Evolutionary conservation across 2,888 invertebrate genomes (phyloP).

Genomic region (Acleris holmiana): DNA sequence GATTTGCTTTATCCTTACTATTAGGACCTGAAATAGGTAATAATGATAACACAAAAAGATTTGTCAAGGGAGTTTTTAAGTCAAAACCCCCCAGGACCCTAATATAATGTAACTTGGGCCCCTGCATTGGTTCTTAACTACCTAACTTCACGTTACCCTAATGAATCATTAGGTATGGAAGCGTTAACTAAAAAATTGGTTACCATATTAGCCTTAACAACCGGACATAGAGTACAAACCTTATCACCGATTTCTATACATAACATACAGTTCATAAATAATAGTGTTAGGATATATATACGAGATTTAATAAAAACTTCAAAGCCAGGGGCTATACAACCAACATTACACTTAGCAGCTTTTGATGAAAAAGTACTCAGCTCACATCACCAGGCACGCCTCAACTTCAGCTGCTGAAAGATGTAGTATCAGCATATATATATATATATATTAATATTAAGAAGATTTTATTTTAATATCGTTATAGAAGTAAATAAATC

Average conservation of each 20-base stretch:
- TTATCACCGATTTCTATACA: constrained; percentile 1
- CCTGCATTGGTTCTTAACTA: constrained; percentile 4
- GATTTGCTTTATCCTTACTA: constrained; percentile 17
- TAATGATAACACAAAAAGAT: constrained; percentile 2
- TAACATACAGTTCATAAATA: constrained; percentile 1
- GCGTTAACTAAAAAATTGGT: constrained; percentile 13
- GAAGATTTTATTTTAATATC: too few relatives aligned
- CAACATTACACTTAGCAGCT: background rate
- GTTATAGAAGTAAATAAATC: constrained; percentile 3
- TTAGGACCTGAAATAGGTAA: background rate
- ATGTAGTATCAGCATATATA: constrained; percentile 14
- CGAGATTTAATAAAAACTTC: constrained; percentile 15
- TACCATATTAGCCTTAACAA: constrained; percentile 8
- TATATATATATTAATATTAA: too few relatives aligned
- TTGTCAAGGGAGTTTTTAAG: constrained; percentile 9
- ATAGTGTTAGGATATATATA: constrained; percentile 2
- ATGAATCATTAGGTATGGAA: background rate
- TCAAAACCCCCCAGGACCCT: constrained; percentile 16
- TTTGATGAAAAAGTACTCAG: background rate
- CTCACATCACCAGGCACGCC: constrained; percentile 32
- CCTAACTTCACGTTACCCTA: background rate
- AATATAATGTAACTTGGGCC: constrained; percentile 15
- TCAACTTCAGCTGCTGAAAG: constrained; percentile 24
- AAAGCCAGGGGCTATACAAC: background rate
- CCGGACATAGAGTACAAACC: constrained; percentile 20